These are phyloP conservation scores for Cryptops parisi DNA, from an alignment of 2,888 invertebrate genomes.

Conservation along the genomic window DNA sequence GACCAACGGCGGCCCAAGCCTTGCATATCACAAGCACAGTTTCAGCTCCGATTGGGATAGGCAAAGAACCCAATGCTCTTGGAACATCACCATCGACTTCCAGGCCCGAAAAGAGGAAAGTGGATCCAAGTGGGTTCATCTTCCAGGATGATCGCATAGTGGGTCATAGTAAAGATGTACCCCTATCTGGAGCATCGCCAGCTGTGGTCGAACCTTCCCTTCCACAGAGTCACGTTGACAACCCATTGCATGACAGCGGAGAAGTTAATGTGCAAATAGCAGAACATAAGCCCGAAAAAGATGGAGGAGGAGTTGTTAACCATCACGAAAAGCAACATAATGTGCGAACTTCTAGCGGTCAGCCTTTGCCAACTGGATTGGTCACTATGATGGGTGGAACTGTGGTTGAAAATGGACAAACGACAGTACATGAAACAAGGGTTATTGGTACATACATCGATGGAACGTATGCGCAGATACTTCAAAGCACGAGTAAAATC, in stretches of 20 bases:
- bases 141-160: constrained; percentile 2
- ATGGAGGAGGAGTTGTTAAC: not conserved
- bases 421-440: constrained; percentile 72
- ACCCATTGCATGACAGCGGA: not conserved
- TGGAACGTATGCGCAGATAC: constrained; percentile 73
- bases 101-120: constrained; percentile 8
- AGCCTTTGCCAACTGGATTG: constrained; percentile 38
- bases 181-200: not conserved
- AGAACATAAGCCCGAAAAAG: not conserved
- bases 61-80: not conserved
- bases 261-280: constrained; percentile 10
- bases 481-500: constrained; percentile 61
- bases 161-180: not conserved
- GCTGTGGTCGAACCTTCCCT: not conserved
- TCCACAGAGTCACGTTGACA: not conserved
- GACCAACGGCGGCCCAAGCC: not conserved
- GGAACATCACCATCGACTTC: constrained; percentile 3
- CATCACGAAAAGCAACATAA: not conserved
- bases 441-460: constrained; percentile 72
- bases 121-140: constrained; percentile 1
- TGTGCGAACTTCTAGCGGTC: not conserved
- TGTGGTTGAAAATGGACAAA: constrained; percentile 62
- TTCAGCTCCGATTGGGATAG: not conserved
- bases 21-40: not conserved
- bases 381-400: constrained; percentile 74